A percentile compares a stretch with the other conserved stretches of the same genome.
Evolutionary conservation across 2,888 invertebrate species (phyloP).

Genomic region (Petrolisthes cinctipes): DNA sequence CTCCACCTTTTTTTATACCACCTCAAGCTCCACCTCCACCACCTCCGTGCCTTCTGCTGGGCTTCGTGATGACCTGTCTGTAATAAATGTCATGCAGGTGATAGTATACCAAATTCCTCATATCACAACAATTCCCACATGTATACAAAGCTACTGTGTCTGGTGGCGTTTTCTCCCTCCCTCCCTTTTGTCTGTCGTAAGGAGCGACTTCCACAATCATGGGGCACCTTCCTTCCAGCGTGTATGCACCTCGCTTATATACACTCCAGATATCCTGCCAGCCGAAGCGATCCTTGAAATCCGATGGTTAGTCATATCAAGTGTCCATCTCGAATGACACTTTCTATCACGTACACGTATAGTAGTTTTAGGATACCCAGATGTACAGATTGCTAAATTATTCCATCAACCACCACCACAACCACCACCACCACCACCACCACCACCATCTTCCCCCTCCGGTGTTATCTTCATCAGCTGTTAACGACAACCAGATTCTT

Average conservation of each 20-base stretch:
- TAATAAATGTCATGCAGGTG: neutral
- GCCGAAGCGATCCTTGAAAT: neutral
- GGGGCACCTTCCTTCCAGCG: too few species aligned
- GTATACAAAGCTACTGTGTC: too few species aligned
- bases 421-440: too few species aligned
- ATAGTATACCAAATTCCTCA: constrained; percentile 13
- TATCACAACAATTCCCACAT: neutral
- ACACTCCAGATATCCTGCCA: neutral
- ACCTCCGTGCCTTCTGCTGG: constrained; percentile 12
- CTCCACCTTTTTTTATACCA: neutral
- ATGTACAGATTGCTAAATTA: constrained; percentile 9
- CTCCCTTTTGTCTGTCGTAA: neutral
- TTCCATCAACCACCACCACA: neutral
- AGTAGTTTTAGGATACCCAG: constrained; percentile 2
- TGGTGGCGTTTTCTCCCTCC: too few species aligned
- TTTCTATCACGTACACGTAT: neutral
- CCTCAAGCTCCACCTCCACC: neutral
- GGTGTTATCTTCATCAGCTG: neutral
- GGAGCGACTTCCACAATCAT: neutral
- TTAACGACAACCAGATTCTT: neutral
- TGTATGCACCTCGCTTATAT: neutral
- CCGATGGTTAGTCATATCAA: constrained; percentile 12
- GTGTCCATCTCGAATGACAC: constrained; percentile 7
- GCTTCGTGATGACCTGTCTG: constrained; percentile 12
- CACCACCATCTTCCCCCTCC: too few species aligned